Base-by-base conservation (phyloP, 2,888 invertebrate species). In the Conus canariensis region DNA sequence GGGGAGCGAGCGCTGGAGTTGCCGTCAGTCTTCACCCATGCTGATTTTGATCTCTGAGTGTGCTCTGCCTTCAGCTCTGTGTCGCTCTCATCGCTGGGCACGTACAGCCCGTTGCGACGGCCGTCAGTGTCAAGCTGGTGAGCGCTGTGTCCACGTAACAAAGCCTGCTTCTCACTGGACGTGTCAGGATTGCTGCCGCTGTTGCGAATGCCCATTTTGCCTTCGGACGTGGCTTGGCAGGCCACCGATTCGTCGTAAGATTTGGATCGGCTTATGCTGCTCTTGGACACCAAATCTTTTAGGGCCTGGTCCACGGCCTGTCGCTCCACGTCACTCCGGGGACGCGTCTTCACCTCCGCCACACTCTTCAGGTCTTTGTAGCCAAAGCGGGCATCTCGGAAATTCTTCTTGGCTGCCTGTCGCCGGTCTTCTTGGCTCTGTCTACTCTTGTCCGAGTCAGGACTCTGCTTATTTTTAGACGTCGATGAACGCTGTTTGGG, bases 231-330 rank as follows among this genome's bases (percentile, higher is more conserved):
- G 25, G 92, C 93, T 89, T 93, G 94, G 19, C 94, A 92, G 59
- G 95, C 94, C 56, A 95, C 95, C 60, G 94, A 93, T 91, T 95
- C 95, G 89, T 95, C 95, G 85, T 94, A 95, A 2, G 95, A 95
- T 91, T 95, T 95, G 12, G 95, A 95, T 86, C 95, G 91, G 80
- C 94, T 95, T 94, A 95, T 94, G 45, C 93, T 93, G 56, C 93
- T 93, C 89, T 94, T 93, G 70, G 89, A 90, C 30, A 93, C 92
- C 70, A 93, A 90, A 90, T 94, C 94, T 88, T 92, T 93, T 30
- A 95, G 91, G 14, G 95, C 95, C 91, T 95, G 93, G 87, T 95
- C 94, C 6, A 95, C 94, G 45, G 93, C 91, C n/a, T 95, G 93
- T 58, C 93, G 94, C 91, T 95, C 95, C 64, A 95, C 94, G 90